Evolutionary conservation across 2,113 vertebrate genomes (phyloP).

Genomic region (Dromaius novaehollandiae): DNA sequence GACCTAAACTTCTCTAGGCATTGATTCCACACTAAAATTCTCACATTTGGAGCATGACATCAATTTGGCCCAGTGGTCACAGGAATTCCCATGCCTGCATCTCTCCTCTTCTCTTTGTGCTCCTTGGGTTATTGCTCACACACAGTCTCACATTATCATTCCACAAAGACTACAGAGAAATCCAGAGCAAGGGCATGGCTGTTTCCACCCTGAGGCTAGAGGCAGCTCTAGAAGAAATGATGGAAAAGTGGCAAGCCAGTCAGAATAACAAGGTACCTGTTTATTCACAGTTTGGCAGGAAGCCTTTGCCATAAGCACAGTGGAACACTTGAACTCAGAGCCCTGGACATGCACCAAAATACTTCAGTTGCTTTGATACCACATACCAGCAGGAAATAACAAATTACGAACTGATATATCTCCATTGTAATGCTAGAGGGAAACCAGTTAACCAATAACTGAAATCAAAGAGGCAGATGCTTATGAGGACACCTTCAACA

Average conservation of each 20-base stretch:
- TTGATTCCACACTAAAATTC: background rate
- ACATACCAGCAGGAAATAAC: background rate
- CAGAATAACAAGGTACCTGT: background rate
- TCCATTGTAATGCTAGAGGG: background rate
- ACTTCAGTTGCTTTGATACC: background rate
- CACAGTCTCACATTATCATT: background rate
- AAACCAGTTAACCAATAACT: too few relatives aligned
- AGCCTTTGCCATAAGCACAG: background rate
- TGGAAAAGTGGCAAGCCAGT: background rate
- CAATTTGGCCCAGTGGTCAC: background rate
- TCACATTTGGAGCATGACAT: background rate
- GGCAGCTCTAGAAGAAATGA: background rate
- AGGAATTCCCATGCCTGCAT: background rate
- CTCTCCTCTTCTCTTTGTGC: background rate
- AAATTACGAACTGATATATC: background rate
- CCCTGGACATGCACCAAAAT: background rate
- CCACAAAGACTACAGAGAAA: background rate
- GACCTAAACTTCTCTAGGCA: background rate
- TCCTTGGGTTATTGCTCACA: background rate
- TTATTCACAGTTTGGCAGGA: background rate
- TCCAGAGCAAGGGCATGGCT: background rate
- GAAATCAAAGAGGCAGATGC: too few relatives aligned
- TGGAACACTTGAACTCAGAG: background rate
- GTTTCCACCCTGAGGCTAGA: background rate
- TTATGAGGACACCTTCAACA: background rate